phyloP scores from a whole-genome alignment of 2,797 vertebrate species.

The Coccyzus lansbergi region DNA sequence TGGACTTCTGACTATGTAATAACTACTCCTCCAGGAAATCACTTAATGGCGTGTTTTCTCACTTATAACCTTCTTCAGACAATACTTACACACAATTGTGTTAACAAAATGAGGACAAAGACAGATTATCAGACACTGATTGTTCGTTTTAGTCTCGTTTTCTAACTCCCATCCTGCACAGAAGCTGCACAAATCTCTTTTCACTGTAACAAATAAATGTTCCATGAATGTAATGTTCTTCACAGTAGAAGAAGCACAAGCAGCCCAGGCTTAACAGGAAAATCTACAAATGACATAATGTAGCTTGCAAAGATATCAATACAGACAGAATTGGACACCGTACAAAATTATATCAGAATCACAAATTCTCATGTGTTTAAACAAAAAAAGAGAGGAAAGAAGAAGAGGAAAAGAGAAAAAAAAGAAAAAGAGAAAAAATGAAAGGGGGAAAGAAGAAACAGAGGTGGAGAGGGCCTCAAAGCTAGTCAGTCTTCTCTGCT shows the following conservation, averaged over 20 bases:
- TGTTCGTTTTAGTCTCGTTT: slow-evolving; percentile 20
- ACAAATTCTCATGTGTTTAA: background rate
- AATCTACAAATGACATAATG: background rate
- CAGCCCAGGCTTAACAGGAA: background rate
- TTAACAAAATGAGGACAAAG: slow-evolving; percentile 25
- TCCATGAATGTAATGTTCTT: slow-evolving; percentile 29
- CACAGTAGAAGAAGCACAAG: slow-evolving; percentile 38
- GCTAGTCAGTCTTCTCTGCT: background rate
- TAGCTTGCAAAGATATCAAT: background rate
- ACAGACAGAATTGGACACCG: background rate
- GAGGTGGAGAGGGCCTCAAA: background rate
- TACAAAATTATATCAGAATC: background rate
- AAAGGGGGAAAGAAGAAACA: background rate
- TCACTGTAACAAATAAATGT: slow-evolving; percentile 40
- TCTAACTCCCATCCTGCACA: background rate
- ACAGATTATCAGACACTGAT: slow-evolving; percentile 6
- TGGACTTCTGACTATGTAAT: background rate
- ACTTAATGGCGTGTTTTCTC: slow-evolving; percentile 27
- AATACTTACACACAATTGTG: background rate
- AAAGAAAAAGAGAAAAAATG: too few species aligned
- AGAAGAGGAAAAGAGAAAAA: too few species aligned
- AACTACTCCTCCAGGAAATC: background rate
- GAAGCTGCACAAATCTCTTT: background rate
- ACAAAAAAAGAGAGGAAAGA: background rate
- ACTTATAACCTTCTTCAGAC: slow-evolving; percentile 13